phyloP scores from a whole-genome alignment of 1,140 invertebrate genomes.

The Lithobius niger region DNA sequence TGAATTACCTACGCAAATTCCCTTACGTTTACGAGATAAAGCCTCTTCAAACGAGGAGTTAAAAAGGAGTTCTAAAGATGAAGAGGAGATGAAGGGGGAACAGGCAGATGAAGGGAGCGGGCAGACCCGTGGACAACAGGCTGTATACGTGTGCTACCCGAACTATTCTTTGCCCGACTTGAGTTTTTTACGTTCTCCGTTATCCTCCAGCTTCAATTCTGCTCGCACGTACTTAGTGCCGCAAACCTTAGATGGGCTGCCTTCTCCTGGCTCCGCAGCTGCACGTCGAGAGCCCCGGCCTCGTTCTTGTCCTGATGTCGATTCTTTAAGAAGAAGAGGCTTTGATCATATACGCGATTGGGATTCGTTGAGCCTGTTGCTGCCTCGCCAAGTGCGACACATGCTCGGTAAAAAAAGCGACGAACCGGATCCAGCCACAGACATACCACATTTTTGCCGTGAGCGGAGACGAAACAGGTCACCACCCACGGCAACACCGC shows the following conservation, averaged over 20 bases:
- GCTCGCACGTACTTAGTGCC: background rate
- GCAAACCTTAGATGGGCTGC: background rate
- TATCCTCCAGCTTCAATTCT: background rate
- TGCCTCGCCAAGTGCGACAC: constrained; percentile 57
- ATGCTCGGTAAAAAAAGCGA: background rate
- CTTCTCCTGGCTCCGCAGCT: background rate
- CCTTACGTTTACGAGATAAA: background rate
- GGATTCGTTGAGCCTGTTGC: constrained; percentile 72
- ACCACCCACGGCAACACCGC: constrained; percentile 2
- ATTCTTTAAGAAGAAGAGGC: constrained; percentile 55
- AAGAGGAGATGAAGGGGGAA: background rate
- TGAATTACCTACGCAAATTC: background rate
- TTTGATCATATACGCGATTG: constrained; percentile 75
- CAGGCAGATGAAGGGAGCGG: background rate
- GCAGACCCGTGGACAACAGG: constrained; percentile 23
- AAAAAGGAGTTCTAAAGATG: background rate
- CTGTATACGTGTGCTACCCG: constrained; percentile 79
- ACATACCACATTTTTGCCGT: background rate
- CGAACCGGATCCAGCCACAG: background rate
- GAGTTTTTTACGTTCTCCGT: constrained; percentile 46
- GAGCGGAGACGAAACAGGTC: constrained; percentile 10
- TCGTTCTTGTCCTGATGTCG: constrained; percentile 70
- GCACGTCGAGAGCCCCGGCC: constrained; percentile 37
- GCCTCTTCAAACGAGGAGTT: background rate
- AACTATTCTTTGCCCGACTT: constrained; percentile 81